Evolutionary conservation across 2,888 invertebrate species (phyloP), one percentile per base, ranked within the genome.

Genomic region (Pristionchus maxplancki): DNA sequence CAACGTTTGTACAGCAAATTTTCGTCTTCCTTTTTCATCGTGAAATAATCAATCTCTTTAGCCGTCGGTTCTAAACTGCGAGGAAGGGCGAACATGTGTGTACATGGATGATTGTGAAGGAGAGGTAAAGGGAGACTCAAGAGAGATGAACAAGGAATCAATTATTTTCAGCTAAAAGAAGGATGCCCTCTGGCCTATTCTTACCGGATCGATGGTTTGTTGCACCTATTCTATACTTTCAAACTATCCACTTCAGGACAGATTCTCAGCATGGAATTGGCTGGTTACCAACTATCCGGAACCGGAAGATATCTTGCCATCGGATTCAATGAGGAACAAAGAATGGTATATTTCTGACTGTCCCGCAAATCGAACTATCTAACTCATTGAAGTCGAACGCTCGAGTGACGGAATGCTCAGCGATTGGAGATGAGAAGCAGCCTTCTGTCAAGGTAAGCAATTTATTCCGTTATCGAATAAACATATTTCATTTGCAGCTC

Each of bases 381-480:
- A n/a, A n/a, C n/a, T n/a, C n/a, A n/a, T n/a, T n/a, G n/a, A n/a
- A n/a, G n/a, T n/a, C n/a, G 8, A 50, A 34, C 8, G 50, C 82
- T 0, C 11, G 24, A 6, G 91, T 91, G 5, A 90, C 90, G 81
- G 91, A 91, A 67, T 91, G 91, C 78, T 91, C 91, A 9, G 83
- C 90, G 1, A 84, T 91, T n/a, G 91, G 90, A 87, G 87, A 50
- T 74, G 88, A n/a, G n/a, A n/a, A n/a, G n/a, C n/a, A n/a, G n/a
- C n/a, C n/a, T 13, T 34, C 82, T 24, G 82, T 83, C 17, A 83
- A 78, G 40, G 74, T 74, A 15, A 1, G 34, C 2, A 31, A 17
- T 67, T 17, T 31, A 13, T 67, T 6, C 31, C 31, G 1, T 31
- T 17, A 20, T n/a, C 5, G 9, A 53, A 53, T 58, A n/a, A 58